Evolutionary conservation across 2,888 invertebrate species (phyloP).

Genomic region (Cheilosia variabilis): DNA sequence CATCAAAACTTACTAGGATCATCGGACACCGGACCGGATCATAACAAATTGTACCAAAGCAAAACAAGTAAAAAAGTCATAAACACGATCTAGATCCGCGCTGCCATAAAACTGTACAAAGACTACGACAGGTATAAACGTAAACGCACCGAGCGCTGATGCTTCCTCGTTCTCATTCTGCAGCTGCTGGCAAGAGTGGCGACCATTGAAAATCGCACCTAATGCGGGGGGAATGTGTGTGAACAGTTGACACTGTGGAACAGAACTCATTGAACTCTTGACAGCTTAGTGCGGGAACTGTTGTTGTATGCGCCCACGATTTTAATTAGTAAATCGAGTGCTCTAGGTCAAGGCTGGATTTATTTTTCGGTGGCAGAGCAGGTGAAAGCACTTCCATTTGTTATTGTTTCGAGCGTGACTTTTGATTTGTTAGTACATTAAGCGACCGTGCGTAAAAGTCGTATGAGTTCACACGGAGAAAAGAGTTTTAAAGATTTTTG

Average conservation of each 20-base stretch:
- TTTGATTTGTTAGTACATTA: background rate
- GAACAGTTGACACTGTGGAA: background rate
- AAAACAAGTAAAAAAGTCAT: slow-evolving; percentile 23
- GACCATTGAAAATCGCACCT: slow-evolving; percentile 35
- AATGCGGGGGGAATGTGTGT: slow-evolving; percentile 9
- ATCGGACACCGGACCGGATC: slow-evolving; percentile 45
- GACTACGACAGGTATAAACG: background rate
- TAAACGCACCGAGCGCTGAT: slow-evolving; percentile 2
- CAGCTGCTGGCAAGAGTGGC: background rate
- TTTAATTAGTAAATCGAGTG: slow-evolving; percentile 38
- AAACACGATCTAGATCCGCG: slow-evolving; percentile 47
- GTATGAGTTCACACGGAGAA: slow-evolving; percentile 1
- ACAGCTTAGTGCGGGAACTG: slow-evolving; percentile 11
- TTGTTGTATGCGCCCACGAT: background rate
- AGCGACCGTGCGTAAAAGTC: background rate
- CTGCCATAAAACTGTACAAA: slow-evolving; percentile 9
- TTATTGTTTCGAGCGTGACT: slow-evolving; percentile 18
- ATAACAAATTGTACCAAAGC: slow-evolving; percentile 24
- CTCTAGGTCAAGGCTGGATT: slow-evolving; percentile 50
- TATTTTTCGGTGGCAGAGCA: slow-evolving; percentile 9
- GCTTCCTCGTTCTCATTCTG: background rate
- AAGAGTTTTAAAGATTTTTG: background rate
- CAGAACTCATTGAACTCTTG: slow-evolving; percentile 27
- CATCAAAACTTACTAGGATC: slow-evolving; percentile 41
- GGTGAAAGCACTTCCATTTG: slow-evolving; percentile 43